Percentiles rank a stretch among this genome's conserved stretches.
phyloP scores from a whole-genome alignment of 92 coral and sea anemone genomes.

The Porites cylindrica region DNA sequence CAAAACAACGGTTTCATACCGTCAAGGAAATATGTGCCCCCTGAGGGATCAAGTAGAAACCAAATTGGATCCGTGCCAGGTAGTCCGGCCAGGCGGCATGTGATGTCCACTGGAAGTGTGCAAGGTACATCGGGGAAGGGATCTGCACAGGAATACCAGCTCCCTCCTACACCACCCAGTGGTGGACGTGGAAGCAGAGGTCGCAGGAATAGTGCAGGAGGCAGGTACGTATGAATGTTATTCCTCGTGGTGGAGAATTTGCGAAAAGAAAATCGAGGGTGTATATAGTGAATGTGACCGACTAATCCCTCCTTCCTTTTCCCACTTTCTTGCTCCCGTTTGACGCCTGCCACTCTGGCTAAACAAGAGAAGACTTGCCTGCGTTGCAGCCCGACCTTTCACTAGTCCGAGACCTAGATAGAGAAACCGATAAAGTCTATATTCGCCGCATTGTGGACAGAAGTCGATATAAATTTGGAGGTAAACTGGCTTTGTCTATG shows the following conservation, averaged over 20 bases:
- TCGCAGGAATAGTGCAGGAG: slow-evolving; percentile 77
- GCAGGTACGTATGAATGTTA: slow-evolving; percentile 53
- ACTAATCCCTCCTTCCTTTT: too few relatives aligned
- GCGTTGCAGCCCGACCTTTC: too few relatives aligned
- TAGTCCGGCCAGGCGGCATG: slow-evolving; percentile 51
- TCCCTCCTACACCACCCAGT: slow-evolving; percentile 92
- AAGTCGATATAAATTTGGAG: too few relatives aligned
- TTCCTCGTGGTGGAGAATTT: neutral
- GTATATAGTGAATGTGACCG: too few relatives aligned
- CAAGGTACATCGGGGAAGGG: slow-evolving; percentile 51
- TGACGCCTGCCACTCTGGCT: too few relatives aligned
- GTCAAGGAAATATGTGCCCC: slow-evolving; percentile 7
- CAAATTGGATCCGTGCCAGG: slow-evolving; percentile 39
- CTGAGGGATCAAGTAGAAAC: slow-evolving; percentile 14
- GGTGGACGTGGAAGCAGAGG: slow-evolving; percentile 80
- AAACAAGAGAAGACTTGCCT: too few relatives aligned
- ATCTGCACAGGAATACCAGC: slow-evolving; percentile 51
- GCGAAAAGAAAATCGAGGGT: neutral
- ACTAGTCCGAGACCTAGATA: too few relatives aligned
- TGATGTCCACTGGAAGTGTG: slow-evolving; percentile 29
- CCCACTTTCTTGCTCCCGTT: too few relatives aligned
- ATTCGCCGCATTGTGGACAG: too few relatives aligned
- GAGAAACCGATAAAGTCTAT: too few relatives aligned
- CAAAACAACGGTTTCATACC: slow-evolving; percentile 18
- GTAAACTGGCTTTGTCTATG: too few relatives aligned